A percentile compares a stretch with the other conserved stretches of the same genome.
Evolutionary conservation across 2,797 vertebrate species (phyloP).

Genomic region (Capromys pilorides): DNA sequence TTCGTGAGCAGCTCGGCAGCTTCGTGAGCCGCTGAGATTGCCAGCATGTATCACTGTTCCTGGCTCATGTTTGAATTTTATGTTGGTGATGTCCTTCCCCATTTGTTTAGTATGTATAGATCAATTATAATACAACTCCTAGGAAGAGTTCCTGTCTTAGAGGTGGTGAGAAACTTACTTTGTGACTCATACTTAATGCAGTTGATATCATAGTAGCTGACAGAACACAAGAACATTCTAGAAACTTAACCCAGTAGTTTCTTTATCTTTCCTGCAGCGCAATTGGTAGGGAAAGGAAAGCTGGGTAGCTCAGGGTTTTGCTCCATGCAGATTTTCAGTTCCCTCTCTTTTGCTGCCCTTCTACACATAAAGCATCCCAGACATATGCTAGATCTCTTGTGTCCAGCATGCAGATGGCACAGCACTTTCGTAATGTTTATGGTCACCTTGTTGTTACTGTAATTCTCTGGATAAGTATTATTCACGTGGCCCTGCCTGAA

Average conservation of each 20-base stretch:
- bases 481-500: neutral
- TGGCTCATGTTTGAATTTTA: neutral
- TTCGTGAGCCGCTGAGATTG: neutral
- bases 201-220: neutral
- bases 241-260: neutral
- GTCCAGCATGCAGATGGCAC: neutral
- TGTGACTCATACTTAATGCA: neutral
- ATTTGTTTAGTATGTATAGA: neutral
- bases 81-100: neutral
- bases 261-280: neutral
- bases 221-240: neutral
- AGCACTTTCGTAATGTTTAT: neutral
- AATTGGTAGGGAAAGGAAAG: neutral
- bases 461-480: neutral
- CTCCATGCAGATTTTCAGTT: neutral
- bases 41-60: neutral
- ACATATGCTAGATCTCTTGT: neutral
- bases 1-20: too few species aligned
- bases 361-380: fast-evolving
- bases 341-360: neutral
- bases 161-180: slow-evolving; percentile 14
- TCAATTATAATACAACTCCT: neutral
- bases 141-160: neutral
- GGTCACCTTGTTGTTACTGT: neutral
- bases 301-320: neutral